phyloP scores from a whole-genome alignment of 2,888 invertebrate species.

The Campopleginae sp. region DNA sequence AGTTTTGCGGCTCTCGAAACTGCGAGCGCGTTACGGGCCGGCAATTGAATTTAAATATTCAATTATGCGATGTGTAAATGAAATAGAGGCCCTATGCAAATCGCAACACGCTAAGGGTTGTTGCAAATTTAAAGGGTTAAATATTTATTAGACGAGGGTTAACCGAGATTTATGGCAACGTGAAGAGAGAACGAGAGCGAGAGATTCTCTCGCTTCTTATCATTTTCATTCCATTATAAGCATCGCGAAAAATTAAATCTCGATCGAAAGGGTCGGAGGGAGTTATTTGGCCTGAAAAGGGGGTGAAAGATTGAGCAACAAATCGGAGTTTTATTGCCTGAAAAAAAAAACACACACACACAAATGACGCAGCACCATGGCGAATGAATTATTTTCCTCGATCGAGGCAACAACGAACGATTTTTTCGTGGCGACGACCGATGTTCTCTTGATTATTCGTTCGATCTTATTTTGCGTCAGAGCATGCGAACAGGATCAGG shows the following conservation, averaged over 20 bases:
- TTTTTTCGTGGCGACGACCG: conserved; percentile 32
- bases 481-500: conserved; percentile 61
- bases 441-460: conserved; percentile 12
- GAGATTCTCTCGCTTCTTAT: conserved; percentile 45
- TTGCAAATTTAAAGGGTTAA: conserved; percentile 85
- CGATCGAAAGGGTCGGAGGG: neutral
- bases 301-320: neutral
- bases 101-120: conserved; percentile 84
- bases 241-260: neutral
- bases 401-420: neutral
- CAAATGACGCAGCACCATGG: neutral
- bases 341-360: neutral
- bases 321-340: neutral
- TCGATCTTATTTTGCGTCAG: conserved; percentile 1
- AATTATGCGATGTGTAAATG: conserved; percentile 86
- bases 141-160: conserved; percentile 84
- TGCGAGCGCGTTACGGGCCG: conserved; percentile 82
- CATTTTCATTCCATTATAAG: conserved; percentile 7
- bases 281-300: neutral
- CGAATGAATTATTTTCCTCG: neutral
- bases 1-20: conserved; percentile 84
- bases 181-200: conserved; percentile 28
- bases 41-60: conserved; percentile 85
- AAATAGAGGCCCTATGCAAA: conserved; percentile 86
- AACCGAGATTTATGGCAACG: conserved; percentile 82